Percentiles rank a stretch among this genome's conserved stretches.
phyloP scores from a whole-genome alignment of 2,797 vertebrate species.

The Trachurus trachurus region DNA sequence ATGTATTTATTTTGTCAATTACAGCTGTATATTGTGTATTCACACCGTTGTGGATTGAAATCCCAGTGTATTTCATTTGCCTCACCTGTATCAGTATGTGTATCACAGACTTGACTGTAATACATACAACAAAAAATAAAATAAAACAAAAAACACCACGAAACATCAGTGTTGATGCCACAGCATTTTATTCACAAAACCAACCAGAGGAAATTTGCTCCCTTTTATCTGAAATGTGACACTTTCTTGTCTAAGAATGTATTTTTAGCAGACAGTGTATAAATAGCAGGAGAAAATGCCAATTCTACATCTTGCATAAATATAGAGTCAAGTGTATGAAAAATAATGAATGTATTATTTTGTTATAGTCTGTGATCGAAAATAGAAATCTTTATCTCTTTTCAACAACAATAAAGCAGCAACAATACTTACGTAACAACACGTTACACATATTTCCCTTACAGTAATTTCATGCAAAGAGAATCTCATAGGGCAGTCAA shows the following conservation, averaged over 20 bases:
- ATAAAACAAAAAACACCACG: conserved; percentile 36
- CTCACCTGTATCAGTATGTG: background rate
- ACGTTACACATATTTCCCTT: conserved; percentile 16
- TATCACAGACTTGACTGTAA: background rate
- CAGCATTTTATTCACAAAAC: conserved; percentile 78
- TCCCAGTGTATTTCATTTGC: background rate
- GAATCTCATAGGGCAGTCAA: conserved; percentile 76
- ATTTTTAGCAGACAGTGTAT: conserved; percentile 53
- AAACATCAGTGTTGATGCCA: conserved; percentile 52
- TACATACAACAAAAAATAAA: background rate
- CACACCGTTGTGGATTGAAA: background rate
- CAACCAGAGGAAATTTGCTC: conserved; percentile 48
- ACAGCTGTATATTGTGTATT: background rate
- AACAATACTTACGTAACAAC: conserved; percentile 42
- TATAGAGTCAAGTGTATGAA: conserved; percentile 66
- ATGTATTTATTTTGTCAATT: background rate
- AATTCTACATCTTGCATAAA: conserved; percentile 63
- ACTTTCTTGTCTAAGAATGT: conserved; percentile 40
- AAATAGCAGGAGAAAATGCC: conserved; percentile 66
- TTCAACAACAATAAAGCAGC: conserved; percentile 40
- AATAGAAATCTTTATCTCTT: conserved; percentile 67
- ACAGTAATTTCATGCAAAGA: conserved; percentile 69
- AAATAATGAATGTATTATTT: conserved; percentile 69
- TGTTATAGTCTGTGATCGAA: conserved; percentile 65
- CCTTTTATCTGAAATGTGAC: conserved; percentile 44